Percentiles rank a stretch among this genome's conserved stretches.
phyloP scores from a whole-genome alignment of 92 coral and sea anemone genomes.

The Epizoanthus rinbou region DNA sequence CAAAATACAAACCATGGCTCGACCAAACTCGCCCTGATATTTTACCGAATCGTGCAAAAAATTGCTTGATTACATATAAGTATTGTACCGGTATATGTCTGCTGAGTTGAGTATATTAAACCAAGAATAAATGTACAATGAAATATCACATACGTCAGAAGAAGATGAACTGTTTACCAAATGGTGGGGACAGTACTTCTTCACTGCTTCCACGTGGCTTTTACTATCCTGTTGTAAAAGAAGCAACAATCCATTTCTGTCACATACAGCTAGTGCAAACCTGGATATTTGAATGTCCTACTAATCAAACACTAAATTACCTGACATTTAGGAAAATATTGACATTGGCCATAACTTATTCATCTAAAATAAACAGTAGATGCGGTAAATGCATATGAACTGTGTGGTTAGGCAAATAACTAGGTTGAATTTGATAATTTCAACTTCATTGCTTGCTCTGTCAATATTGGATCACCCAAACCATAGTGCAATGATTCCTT shows the following conservation, averaged over 20 bases:
- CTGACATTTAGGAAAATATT: not conserved
- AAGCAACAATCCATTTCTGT: not conserved
- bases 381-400: not conserved
- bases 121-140: not conserved
- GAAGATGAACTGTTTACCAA: slow-evolving; percentile 61
- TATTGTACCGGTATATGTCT: no score
- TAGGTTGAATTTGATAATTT: no score
- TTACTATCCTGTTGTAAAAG: slow-evolving; percentile 62
- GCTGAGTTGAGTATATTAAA: no score
- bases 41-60: no score
- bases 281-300: not conserved
- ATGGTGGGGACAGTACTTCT: slow-evolving; percentile 89
- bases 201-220: slow-evolving; percentile 76
- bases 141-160: slow-evolving; percentile 8
- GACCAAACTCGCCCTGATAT: no score
- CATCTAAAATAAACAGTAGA: not conserved
- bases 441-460: no score
- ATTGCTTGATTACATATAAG: no score
- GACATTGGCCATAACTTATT: not conserved
- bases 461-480: no score
- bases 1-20: no score
- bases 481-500: no score
- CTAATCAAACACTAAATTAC: not conserved
- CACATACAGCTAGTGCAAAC: not conserved
- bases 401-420: no score